Evolutionary conservation across 2,113 vertebrate species (phyloP).

Genomic region (Protobothrops flavoviridis): DNA sequence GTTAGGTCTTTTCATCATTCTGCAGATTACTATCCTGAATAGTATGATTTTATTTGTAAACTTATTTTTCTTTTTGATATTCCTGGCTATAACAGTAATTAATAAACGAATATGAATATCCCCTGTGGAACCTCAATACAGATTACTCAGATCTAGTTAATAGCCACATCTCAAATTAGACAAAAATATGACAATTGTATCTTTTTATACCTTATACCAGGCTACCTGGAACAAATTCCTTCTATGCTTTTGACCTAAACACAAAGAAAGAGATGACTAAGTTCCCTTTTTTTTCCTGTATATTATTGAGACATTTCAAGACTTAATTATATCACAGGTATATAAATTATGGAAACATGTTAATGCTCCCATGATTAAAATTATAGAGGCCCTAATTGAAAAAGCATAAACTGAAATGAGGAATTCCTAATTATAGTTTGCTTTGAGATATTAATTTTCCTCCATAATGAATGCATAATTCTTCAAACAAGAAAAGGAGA

Average conservation of each 20-base stretch:
- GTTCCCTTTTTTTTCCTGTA: slow-evolving; percentile 54
- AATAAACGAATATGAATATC: neutral
- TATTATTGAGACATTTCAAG: slow-evolving; percentile 69
- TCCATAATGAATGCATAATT: slow-evolving; percentile 74
- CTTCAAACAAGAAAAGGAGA: slow-evolving; percentile 69
- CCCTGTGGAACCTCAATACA: neutral
- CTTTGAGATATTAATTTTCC: slow-evolving; percentile 80
- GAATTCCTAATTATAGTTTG: slow-evolving; percentile 84
- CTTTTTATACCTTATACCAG: neutral
- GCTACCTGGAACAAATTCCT: slow-evolving; percentile 2
- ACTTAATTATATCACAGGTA: slow-evolving; percentile 80
- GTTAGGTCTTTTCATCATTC: neutral
- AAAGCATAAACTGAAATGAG: slow-evolving; percentile 81
- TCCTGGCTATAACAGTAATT: neutral
- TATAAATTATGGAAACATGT: slow-evolving; percentile 80
- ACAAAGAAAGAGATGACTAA: slow-evolving; percentile 61
- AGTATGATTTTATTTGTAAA: neutral
- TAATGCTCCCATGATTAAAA: slow-evolving; percentile 84
- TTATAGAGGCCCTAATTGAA: slow-evolving; percentile 81
- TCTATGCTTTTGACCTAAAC: slow-evolving; percentile 1
- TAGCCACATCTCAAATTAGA: neutral
- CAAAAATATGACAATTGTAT: neutral
- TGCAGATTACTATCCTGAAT: neutral
- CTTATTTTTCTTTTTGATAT: neutral
- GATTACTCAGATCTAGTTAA: neutral